Base-by-base conservation (phyloP, 2,113 vertebrate species). In the Lamprotornis superbus region DNA sequence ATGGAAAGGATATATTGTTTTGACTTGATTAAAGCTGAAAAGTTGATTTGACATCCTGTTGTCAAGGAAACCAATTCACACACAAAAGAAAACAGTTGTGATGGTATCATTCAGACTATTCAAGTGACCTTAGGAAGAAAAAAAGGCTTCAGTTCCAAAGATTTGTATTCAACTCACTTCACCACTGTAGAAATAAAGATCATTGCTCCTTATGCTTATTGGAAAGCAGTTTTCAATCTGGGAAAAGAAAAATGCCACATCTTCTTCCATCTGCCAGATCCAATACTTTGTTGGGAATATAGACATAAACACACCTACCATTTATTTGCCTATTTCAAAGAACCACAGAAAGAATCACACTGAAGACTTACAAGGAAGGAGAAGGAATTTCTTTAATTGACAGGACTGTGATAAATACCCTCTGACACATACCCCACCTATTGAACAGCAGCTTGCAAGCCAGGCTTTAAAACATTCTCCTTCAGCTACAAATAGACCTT, bases 31-130 rank as follows among this genome's bases (percentile, higher is more conserved):
- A 97, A 97, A 97, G 94, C 95, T 96, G 89, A 95, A 90, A 96
- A 97, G 96, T 96, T 97, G 96, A 98, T 97, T 97, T 97, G 96
- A 95, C 94, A 95, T 95, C 94, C 90, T 97, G 96, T 98, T 90
- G 96, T 97, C 98, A 98, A 97, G 98, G 97, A 97, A 97, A 98
- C 97, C 94, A 94, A 69, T 94, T 96, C 96, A 96, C 96, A 97
- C 82, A 96, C 94, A 96, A 96, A 93, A 96, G 95, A 97, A 97
- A 94, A 95, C 94, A 96, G 96, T 97, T 96, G 93, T 96, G 94
- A 95, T 91, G 85, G 92, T 97, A 96, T 87, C 96, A 95, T 97
- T 98, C 97, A 96, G 93, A 97, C 90, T 95, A 97, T 96, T 97
- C 94, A 96, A 95, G 92, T 98, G 98, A 97, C 92, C 95, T 98